Conservation (phyloP, 2,797 vertebrate genomes). For the Periparus ater region DNA sequence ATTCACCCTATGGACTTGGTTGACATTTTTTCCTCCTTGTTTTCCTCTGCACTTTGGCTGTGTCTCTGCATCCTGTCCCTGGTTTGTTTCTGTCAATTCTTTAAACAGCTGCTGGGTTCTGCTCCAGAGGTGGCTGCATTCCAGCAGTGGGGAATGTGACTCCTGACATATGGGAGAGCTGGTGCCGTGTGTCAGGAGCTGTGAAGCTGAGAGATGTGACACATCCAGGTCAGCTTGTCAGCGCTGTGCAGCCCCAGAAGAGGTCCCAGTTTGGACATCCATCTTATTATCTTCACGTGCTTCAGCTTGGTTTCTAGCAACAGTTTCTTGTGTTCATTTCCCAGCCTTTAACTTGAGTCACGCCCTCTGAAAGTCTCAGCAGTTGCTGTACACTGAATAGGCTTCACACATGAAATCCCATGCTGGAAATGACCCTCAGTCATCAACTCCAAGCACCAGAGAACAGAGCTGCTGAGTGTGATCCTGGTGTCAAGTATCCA, state of each 20-base stretch:
- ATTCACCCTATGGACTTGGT: not conserved
- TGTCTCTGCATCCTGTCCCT: constrained; percentile 27
- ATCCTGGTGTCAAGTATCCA: constrained; percentile 24
- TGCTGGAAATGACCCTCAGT: constrained; percentile 42
- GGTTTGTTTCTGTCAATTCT: constrained; percentile 61
- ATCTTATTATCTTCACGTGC: constrained; percentile 37
- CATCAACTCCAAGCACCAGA: not conserved
- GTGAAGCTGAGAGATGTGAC: constrained; percentile 45
- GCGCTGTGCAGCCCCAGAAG: not conserved
- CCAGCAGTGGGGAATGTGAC: constrained; percentile 53
- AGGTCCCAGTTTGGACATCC: constrained; percentile 9
- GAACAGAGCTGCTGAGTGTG: not conserved
- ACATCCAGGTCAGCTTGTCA: constrained; percentile 54
- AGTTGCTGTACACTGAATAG: not conserved
- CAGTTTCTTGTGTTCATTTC: constrained; percentile 12
- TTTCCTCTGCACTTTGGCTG: constrained; percentile 17
- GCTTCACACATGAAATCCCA: constrained; percentile 23
- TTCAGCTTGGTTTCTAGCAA: constrained; percentile 31
- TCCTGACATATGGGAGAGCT: constrained; percentile 54
- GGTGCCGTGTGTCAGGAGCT: constrained; percentile 28
- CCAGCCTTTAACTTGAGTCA: not conserved
- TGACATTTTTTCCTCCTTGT: constrained; percentile 22
- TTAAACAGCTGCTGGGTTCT: constrained; percentile 64
- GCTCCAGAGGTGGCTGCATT: constrained; percentile 65
- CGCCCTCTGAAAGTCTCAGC: not conserved